Conservation (phyloP, 2,113 vertebrate species). For the Vulpes ferrilata region DNA sequence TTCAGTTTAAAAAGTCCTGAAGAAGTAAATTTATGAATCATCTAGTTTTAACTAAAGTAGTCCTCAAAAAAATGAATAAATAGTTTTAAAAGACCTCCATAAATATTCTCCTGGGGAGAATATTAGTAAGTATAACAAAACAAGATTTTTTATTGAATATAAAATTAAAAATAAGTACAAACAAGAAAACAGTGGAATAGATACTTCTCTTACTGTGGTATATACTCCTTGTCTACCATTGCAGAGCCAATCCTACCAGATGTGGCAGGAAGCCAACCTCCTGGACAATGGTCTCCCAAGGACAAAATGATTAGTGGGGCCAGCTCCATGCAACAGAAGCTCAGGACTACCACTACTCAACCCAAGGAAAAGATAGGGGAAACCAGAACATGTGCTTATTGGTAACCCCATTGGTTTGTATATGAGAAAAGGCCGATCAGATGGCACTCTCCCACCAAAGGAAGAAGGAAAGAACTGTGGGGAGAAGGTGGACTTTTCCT, state of each 20-base stretch:
- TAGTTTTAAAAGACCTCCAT: not conserved
- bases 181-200: not conserved
- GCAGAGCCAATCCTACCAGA: not conserved
- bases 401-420: not conserved
- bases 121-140: not conserved
- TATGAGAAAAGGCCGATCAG: not conserved
- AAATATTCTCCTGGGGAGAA: not conserved
- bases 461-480: not conserved
- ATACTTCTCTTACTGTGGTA: not conserved
- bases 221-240: not conserved
- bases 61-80: not conserved
- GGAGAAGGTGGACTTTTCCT: not conserved
- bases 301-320: not conserved
- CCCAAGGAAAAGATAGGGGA: not conserved
- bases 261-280: not conserved
- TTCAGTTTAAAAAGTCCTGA: not conserved
- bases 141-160: not conserved
- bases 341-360: not conserved
- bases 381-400: not conserved
- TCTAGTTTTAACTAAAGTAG: not conserved
- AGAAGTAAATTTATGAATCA: not conserved
- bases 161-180: not conserved
- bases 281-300: not conserved
- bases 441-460: not conserved
- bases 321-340: not conserved